A percentile compares a stretch with the other conserved stretches of the same genome.
Evolutionary conservation across 2,113 vertebrate species (phyloP).

Genomic region (Athene noctua): DNA sequence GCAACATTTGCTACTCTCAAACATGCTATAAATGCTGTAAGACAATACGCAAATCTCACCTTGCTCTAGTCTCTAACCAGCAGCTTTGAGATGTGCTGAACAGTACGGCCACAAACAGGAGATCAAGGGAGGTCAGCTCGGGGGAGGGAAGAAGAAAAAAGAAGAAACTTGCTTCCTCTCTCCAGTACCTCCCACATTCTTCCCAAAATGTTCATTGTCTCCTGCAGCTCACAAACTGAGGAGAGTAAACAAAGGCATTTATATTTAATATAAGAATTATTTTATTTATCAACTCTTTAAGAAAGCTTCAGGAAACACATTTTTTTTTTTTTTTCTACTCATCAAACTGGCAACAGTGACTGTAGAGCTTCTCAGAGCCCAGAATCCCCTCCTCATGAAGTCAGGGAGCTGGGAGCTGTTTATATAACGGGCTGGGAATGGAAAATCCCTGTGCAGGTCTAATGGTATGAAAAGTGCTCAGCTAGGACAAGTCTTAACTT

Average conservation of each 20-base stretch:
- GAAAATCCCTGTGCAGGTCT: constrained; percentile 50
- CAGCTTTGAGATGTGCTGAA: not conserved
- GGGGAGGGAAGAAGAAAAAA: not conserved
- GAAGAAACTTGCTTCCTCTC: not conserved
- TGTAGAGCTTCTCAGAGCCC: constrained; percentile 63
- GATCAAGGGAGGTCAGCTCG: not conserved
- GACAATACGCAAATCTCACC: not conserved
- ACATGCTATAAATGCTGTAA: not conserved
- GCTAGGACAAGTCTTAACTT: constrained; percentile 68
- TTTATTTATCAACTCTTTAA: not conserved
- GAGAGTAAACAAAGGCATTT: not conserved
- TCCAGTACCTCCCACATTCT: not conserved
- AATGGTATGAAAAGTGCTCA: constrained; percentile 60
- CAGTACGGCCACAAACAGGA: not conserved
- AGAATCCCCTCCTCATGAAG: constrained; percentile 26
- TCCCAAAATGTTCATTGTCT: not conserved
- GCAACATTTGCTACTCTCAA: not conserved
- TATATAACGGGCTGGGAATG: not conserved
- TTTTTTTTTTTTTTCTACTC: not conserved
- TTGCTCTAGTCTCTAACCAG: not conserved
- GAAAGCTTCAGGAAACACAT: not conserved
- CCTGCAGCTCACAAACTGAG: not conserved
- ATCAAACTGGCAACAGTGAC: constrained; percentile 61
- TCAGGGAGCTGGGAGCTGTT: not conserved
- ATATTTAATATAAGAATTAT: not conserved